A percentile compares a stretch with the other conserved stretches of the same genome.
Conservation (phyloP, 2,113 vertebrate genomes). For the Caracal caracal region DNA sequence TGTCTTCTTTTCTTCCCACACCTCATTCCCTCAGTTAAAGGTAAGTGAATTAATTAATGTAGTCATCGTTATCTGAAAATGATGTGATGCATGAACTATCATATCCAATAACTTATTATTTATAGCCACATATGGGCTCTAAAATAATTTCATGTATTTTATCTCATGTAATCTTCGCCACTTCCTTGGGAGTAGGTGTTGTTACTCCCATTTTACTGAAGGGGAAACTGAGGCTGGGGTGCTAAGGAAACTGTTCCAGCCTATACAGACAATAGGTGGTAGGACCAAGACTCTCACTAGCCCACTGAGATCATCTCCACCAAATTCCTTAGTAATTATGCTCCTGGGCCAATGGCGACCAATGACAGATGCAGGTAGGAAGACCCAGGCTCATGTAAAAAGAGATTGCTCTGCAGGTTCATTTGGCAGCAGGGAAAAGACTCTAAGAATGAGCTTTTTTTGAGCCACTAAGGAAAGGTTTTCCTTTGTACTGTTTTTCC, state of each 20-base stretch:
- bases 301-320: neutral
- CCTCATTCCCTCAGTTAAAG: constrained; percentile 34
- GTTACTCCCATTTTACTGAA: constrained; percentile 9
- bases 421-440: neutral
- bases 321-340: neutral
- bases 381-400: neutral
- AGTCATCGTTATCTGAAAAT: constrained; percentile 53
- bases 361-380: neutral
- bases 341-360: neutral
- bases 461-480: neutral
- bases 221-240: neutral
- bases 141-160: neutral
- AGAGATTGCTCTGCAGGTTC: neutral
- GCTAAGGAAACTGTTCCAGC: neutral
- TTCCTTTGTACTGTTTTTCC: neutral
- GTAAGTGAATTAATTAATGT: constrained; percentile 40
- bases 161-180: neutral
- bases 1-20: constrained; percentile 18
- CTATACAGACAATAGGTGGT: neutral
- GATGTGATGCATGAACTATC: constrained; percentile 7
- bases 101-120: constrained; percentile 36
- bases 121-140: neutral
- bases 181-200: neutral
- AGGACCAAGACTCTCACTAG: neutral
- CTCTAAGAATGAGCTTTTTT: neutral